Conservation (phyloP, 2,888 invertebrate species). For the Drosophila paracracens region DNA sequence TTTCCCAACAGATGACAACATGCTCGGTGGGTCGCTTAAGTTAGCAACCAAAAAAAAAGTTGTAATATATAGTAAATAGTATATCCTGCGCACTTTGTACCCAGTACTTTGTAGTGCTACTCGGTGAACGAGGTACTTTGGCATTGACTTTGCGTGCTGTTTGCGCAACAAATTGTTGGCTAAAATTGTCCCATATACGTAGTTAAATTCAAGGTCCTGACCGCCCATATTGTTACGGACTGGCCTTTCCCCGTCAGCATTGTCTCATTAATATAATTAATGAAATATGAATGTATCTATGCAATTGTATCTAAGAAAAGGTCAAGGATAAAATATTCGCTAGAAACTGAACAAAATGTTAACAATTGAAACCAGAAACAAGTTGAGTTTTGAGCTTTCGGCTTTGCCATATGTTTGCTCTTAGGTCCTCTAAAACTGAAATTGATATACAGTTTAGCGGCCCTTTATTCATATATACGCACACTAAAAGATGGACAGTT, state of each 20-base stretch:
- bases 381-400: not conserved
- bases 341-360: not conserved
- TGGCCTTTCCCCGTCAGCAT: not conserved
- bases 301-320: not conserved
- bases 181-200: not conserved
- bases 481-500: not conserved
- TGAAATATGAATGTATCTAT: not conserved
- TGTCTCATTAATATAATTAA: not conserved
- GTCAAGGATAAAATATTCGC: not conserved
- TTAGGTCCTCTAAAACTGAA: not conserved
- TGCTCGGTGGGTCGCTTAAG: not conserved
- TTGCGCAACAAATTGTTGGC: conserved; percentile 5
- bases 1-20: conserved; percentile 3
- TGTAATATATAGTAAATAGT: not conserved
- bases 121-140: not conserved
- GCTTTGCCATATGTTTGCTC: not conserved
- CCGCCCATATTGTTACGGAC: conserved; percentile 9
- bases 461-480: too few species aligned
- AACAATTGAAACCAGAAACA: not conserved
- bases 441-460: not conserved
- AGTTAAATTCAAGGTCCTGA: conserved; percentile 1
- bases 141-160: conserved; percentile 8
- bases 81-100: not conserved
- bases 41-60: not conserved
- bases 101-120: not conserved